Evolutionary conservation across 2,888 invertebrate species (phyloP).

Genomic region (Oscheius sp.): DNA sequence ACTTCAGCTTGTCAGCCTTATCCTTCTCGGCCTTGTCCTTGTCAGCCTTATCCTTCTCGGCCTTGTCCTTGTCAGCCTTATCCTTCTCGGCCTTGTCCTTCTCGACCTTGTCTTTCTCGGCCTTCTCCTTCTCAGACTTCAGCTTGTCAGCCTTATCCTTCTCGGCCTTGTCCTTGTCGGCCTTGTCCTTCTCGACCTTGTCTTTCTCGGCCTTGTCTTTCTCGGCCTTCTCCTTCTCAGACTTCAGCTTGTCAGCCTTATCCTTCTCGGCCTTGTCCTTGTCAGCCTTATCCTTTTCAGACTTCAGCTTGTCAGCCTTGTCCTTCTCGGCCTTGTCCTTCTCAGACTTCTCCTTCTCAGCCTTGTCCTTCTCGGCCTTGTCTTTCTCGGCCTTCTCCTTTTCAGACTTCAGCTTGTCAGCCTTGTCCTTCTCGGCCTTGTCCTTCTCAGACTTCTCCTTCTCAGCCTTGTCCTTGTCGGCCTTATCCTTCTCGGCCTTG

Average conservation of each 20-base stretch:
- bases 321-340: slow-evolving; percentile 18
- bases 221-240: slow-evolving; percentile 15
- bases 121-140: slow-evolving; percentile 18
- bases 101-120: slow-evolving; percentile 9
- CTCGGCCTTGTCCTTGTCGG: neutral
- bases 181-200: slow-evolving; percentile 8
- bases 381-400: neutral
- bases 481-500: slow-evolving; percentile 4
- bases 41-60: neutral
- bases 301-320: neutral
- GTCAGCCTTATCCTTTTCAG: slow-evolving; percentile 1
- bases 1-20: neutral
- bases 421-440: neutral
- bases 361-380: neutral
- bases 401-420: neutral
- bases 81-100: neutral
- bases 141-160: slow-evolving; percentile 1
- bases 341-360: slow-evolving; percentile 2
- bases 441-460: neutral
- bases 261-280: slow-evolving; percentile 6
- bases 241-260: slow-evolving; percentile 5
- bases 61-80: slow-evolving; percentile 2
- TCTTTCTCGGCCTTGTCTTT: neutral
- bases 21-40: slow-evolving; percentile 19
- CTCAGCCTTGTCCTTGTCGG: slow-evolving; percentile 6